Evolutionary conservation across 1,140 invertebrate genomes (phyloP).

Genomic region (Drosophila bipectinata): DNA sequence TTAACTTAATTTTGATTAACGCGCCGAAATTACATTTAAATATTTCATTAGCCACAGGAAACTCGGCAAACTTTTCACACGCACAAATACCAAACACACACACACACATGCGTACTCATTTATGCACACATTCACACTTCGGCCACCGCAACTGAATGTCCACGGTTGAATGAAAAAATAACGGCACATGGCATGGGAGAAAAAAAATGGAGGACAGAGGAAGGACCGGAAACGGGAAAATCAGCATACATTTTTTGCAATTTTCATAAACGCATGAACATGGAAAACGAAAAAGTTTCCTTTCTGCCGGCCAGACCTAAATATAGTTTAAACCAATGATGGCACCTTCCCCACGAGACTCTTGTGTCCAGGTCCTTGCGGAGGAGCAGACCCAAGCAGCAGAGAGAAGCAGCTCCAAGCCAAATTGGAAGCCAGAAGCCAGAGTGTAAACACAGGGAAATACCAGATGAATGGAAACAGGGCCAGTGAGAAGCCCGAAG

Average conservation of each 20-base stretch:
- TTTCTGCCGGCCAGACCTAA: background rate
- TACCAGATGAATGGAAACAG: slow-evolving; percentile 13
- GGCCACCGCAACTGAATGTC: slow-evolving; percentile 23
- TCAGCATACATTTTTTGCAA: slow-evolving; percentile 49
- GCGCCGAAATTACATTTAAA: slow-evolving; percentile 72
- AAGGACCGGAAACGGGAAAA: slow-evolving; percentile 6
- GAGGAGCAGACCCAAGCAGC: background rate
- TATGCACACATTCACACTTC: slow-evolving; percentile 54
- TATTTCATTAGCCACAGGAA: slow-evolving; percentile 65
- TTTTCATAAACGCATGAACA: slow-evolving; percentile 64
- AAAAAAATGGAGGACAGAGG: background rate
- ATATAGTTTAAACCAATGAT: slow-evolving; percentile 42
- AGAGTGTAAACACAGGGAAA: slow-evolving; percentile 15
- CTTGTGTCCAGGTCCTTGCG: slow-evolving; percentile 17
- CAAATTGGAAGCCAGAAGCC: slow-evolving; percentile 25
- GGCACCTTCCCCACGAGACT: slow-evolving; percentile 6
- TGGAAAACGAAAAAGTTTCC: slow-evolving; percentile 28
- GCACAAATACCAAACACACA: slow-evolving; percentile 6
- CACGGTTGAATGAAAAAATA: slow-evolving; percentile 1
- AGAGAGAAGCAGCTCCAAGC: background rate
- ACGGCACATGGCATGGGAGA: background rate
- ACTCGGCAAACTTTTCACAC: slow-evolving; percentile 38
- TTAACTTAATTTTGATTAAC: slow-evolving; percentile 68
- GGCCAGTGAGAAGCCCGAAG: background rate
- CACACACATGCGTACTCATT: slow-evolving; percentile 15